Evolutionary conservation across 2,797 vertebrate genomes (phyloP).

Genomic region (Myotis daubentonii): DNA sequence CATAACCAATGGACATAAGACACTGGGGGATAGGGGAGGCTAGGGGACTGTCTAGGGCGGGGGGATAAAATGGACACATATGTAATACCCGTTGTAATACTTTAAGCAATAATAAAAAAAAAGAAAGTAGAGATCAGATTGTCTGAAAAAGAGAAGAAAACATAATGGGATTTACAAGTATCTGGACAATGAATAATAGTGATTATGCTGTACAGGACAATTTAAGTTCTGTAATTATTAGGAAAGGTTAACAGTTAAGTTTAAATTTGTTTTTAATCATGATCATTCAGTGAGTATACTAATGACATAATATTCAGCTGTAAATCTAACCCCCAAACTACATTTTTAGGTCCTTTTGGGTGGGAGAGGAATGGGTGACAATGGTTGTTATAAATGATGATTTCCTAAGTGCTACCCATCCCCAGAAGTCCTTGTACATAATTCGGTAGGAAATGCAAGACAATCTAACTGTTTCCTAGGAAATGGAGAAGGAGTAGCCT

Average conservation of each 20-base stretch:
- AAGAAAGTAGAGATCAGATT: not conserved
- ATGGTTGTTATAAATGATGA: not conserved
- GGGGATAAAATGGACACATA: too few relatives aligned
- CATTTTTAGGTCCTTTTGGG: not conserved
- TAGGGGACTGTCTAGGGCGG: too few relatives aligned
- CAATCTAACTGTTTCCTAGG: not conserved
- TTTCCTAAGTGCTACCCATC: not conserved
- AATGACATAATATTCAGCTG: not conserved
- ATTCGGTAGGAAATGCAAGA: not conserved
- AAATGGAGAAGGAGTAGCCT: not conserved
- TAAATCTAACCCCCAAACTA: conserved; percentile 14
- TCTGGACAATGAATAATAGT: conserved; percentile 45
- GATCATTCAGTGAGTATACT: not conserved
- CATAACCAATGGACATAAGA: too few relatives aligned
- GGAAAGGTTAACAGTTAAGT: conserved; percentile 17
- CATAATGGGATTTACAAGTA: not conserved
- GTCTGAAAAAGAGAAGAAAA: not conserved
- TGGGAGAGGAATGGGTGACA: not conserved
- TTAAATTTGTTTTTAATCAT: conserved; percentile 45
- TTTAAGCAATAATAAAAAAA: too few relatives aligned
- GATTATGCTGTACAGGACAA: not conserved
- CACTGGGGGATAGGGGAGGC: too few relatives aligned
- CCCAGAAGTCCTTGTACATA: not conserved
- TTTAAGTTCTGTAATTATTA: conserved; percentile 43
- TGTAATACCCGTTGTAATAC: too few relatives aligned